These are phyloP conservation scores for Phalacrocorax aristotelis DNA, from an alignment of 2,113 vertebrate genomes.

Conservation along the genomic window DNA sequence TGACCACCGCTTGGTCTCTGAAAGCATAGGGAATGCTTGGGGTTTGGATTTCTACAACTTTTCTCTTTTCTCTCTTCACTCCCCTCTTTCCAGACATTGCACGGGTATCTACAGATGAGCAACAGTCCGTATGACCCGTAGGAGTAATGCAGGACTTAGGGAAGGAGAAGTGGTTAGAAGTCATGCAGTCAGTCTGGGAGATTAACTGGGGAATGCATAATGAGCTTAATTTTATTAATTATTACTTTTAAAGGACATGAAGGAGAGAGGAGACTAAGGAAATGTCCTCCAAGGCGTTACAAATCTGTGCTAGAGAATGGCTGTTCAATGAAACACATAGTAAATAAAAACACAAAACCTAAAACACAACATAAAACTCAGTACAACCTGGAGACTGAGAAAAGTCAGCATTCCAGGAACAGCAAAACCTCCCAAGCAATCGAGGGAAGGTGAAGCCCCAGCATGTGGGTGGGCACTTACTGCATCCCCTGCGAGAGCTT, in stretches of 20 bases:
- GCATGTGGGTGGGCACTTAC: neutral
- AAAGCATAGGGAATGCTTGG: neutral
- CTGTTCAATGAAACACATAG: neutral
- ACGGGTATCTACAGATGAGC: neutral
- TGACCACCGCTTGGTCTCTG: neutral
- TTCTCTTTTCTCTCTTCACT: neutral
- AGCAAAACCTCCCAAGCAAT: neutral
- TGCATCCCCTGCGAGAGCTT: neutral
- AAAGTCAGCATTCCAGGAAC: neutral
- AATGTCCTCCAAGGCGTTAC: neutral
- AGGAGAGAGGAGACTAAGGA: neutral
- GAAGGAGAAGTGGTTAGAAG: neutral
- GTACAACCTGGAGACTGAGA: neutral
- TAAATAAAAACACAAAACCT: conserved; percentile 2
- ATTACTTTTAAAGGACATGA: neutral
- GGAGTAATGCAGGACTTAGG: neutral
- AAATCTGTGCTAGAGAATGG: neutral
- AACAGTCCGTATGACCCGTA: neutral
- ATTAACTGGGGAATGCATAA: neutral
- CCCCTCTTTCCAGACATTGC: neutral
- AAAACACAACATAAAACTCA: neutral
- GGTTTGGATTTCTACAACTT: neutral
- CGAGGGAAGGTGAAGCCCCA: neutral
- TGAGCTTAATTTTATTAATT: neutral
- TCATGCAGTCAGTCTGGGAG: neutral